Evolutionary conservation across 2,113 vertebrate genomes (phyloP), one percentile per base, ranked within the genome.

Genomic region (Seriola dumerili): DNA sequence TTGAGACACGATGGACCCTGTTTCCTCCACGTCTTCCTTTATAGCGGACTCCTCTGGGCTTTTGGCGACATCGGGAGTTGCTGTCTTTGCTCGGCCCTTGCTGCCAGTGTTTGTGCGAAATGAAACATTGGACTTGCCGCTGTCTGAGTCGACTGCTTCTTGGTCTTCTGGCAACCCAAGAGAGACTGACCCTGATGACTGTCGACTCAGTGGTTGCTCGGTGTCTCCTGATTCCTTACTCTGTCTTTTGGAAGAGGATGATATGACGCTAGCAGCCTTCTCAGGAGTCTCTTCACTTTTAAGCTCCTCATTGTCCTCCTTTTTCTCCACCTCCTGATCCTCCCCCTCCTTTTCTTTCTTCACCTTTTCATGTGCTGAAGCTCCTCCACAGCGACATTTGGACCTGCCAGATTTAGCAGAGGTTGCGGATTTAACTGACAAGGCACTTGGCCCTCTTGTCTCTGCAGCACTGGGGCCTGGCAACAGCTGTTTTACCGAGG

Each of bases 101-200:
- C 17, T 55, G 25, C 69, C 36, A 32, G 12, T 12, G 6, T 70
- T 34, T 17, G 32, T 52, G 14, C 44, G n/a, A 65, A 73, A 81
- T 17, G 69, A 88, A 58, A 89, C 4, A 8, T 17, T 57, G 4
- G 85, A 94, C 55, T 90, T 88, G 6, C 78, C 80, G 4, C 88
- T 90, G 68, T 92, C 91, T 44, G 90, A 91, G 11, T 86, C 85
- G 4, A 19, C 74, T 12, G 72, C 68, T 14, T 93, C 89, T 6
- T 84, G 75, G 25, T 87, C 88, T 71, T 92, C 94, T 21, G 80
- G 71, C 36, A 94, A 71, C 5, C 85, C 88, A 16, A 94, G 89
- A 80, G 94, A 95, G 8, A 95, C 85, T 0, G 94, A 94, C 42
- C 88, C 85, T 19, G 86, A 92, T 23, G 93, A 94, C 21, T 84